These are phyloP conservation scores for Drosophila multiciliata DNA, from an alignment of 2,888 invertebrate genomes.

Conservation along the genomic window DNA sequence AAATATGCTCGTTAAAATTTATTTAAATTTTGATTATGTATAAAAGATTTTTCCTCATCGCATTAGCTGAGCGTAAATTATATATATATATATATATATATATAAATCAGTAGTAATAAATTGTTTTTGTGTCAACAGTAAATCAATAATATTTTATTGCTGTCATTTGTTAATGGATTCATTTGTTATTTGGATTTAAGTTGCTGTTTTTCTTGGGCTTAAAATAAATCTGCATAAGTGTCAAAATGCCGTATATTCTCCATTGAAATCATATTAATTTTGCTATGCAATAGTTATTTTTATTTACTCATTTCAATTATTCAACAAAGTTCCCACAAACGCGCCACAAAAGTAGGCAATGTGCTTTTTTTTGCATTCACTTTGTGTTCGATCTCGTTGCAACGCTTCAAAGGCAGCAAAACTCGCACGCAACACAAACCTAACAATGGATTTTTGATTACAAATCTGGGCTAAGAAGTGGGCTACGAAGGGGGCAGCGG, in stretches of 20 bases:
- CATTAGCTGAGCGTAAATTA: not conserved
- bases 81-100: not conserved
- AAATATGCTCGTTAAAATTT: not conserved
- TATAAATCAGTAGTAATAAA: not conserved
- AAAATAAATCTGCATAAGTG: not conserved
- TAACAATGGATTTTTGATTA: constrained; percentile 29
- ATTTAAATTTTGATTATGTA: not conserved
- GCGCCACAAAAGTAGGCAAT: not conserved
- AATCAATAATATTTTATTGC: not conserved
- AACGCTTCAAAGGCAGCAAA: constrained; percentile 18
- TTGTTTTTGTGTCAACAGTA: not conserved
- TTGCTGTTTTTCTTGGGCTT: not conserved
- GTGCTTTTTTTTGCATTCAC: not conserved
- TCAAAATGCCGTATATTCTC: not conserved
- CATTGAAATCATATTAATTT: not conserved
- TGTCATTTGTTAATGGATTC: not conserved
- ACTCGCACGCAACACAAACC: constrained; percentile 1
- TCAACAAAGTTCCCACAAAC: not conserved
- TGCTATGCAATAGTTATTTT: not conserved
- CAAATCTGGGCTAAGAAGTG: constrained; percentile 10
- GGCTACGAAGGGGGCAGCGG: too few relatives aligned
- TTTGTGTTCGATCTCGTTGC: constrained; percentile 12
- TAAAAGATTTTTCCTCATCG: not conserved
- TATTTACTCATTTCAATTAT: not conserved
- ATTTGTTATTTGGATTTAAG: not conserved